These are phyloP conservation scores for Tychaedon coryphoeus DNA, from an alignment of 2,113 vertebrate genomes.

Conservation along the genomic window DNA sequence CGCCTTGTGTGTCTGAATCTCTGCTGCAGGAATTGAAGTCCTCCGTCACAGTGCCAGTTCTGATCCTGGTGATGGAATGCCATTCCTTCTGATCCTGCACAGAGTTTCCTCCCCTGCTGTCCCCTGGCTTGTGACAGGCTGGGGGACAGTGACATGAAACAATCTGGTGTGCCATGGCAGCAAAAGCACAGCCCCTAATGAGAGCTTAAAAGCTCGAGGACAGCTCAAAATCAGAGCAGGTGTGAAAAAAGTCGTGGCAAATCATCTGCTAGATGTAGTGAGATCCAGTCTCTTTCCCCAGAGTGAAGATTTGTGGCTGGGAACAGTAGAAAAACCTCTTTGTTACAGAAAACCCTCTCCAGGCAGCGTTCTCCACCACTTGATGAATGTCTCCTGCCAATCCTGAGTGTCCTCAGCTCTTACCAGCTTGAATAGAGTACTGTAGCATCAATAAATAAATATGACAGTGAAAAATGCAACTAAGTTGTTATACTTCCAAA, in stretches of 20 bases:
- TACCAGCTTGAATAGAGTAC: neutral
- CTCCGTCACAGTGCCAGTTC: neutral
- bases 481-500: neutral
- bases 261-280: neutral
- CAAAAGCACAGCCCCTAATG: accelerated
- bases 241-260: neutral
- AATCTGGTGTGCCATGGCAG: accelerated
- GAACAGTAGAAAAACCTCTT: neutral
- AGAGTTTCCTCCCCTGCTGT: neutral
- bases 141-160: neutral
- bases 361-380: accelerated
- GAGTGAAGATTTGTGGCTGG: neutral
- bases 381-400: neutral
- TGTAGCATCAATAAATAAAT: neutral
- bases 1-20: neutral
- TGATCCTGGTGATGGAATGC: neutral
- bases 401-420: neutral
- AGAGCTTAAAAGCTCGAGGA: neutral
- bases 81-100: neutral
- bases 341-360: neutral
- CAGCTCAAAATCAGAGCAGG: neutral
- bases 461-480: neutral
- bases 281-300: neutral
- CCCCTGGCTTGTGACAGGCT: neutral
- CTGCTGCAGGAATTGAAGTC: neutral